Base-by-base conservation (phyloP, 2,113 vertebrate genomes). In the Scolopax mira region DNA sequence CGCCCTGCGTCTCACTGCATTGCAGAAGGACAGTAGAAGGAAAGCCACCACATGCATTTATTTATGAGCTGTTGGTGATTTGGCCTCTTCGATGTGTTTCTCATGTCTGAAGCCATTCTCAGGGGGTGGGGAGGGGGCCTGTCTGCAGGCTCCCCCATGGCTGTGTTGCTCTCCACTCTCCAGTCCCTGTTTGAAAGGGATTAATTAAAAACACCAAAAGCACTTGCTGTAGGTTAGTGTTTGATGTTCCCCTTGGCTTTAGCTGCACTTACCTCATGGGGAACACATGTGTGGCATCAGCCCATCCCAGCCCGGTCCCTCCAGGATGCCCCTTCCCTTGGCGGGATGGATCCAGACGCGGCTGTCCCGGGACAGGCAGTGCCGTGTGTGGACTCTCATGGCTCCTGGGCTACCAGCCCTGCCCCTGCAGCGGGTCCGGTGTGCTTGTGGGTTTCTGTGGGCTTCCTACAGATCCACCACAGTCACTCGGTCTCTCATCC, bases 321-420 rank as follows among this genome's bases (percentile, higher is more conserved):
- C 41, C 48, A n/a, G 13, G 2, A 30, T 33, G 7, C 2, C 0
- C 0, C 4, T 58, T 55, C 0, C 0, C 79, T n/a, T 33, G 0
- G 1, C 4, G 4, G 49, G 21, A 13, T n/a, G 0, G 17, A 24
- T 55, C 7, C 2, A 1, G 71, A 41, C 18, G 3, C 35, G 1
- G 55, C 61, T n/a, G 0, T 19, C 10, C 39, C 28, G 13, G 42
- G 25, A 1, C 10, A 3, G 5, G 4, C 42, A 7, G 51, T 28
- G 42, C 0, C 0, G 7, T 1, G 17, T 0, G 0, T 1, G 21
- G 25, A 33, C 19, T 7, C 62, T 51, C 62, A 11, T 1, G 2
- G 66, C 48, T 75, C 13, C 1, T 6, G 1, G 5, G 28, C 67
- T 48, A 33, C 46, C 15, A 13, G 24, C 42, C 44, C 73, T 15